Evolutionary conservation across 2,113 vertebrate genomes (phyloP).

Genomic region (Pedetes capensis): DNA sequence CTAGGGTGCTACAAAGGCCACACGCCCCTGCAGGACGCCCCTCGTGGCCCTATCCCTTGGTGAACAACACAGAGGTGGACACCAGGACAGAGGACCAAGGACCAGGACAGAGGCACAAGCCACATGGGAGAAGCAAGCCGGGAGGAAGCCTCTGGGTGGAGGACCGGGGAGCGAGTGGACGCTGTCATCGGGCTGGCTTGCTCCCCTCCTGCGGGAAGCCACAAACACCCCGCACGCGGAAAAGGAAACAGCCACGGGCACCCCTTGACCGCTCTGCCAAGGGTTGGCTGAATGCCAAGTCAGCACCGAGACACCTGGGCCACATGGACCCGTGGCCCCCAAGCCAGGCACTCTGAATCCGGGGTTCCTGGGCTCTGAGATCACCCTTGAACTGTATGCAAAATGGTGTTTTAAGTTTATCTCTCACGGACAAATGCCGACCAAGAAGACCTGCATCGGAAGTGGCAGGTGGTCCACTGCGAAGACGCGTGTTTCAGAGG

Average conservation of each 20-base stretch:
- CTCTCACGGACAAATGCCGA: not conserved
- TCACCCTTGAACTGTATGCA: not conserved
- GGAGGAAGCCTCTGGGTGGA: too few species aligned
- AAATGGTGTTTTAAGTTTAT: not conserved
- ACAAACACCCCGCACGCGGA: not conserved
- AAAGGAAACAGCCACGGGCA: not conserved
- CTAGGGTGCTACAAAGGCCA: not conserved
- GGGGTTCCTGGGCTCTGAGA: not conserved
- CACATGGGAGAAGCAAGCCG: not conserved
- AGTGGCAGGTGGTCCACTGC: not conserved
- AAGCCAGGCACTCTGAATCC: not conserved
- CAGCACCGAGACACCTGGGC: too few species aligned
- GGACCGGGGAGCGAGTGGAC: too few species aligned
- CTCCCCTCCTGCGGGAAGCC: not conserved
- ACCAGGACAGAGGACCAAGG: not conserved
- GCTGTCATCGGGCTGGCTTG: not conserved
- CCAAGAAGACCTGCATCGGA: not conserved
- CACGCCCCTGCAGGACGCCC: too few species aligned
- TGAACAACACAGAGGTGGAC: not conserved
- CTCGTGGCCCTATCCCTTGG: not conserved
- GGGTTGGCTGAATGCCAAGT: not conserved
- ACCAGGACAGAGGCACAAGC: not conserved
- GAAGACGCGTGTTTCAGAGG: not conserved
- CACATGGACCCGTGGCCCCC: not conserved
- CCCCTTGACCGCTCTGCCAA: not conserved